Base-by-base conservation (phyloP, 35 echinoderm and acorn worm species). In the Acanthaster planci region DNA sequence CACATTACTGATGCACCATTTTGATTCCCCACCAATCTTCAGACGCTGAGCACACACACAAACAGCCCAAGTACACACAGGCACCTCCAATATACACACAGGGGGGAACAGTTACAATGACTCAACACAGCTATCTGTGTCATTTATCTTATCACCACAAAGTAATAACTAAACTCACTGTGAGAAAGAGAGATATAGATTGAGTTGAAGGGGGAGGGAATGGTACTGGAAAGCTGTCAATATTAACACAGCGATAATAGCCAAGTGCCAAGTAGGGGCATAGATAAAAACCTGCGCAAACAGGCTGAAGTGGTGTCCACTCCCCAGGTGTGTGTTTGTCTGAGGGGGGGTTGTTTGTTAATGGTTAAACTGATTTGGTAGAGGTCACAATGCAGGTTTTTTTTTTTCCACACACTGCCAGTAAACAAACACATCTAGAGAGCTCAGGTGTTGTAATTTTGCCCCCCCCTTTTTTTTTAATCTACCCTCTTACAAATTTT, bases 141-240 rank as follows among this genome's bases (percentile, higher is more conserved):
- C 64, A 72, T 72, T 72, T 72, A 72, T 72, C 64, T 72, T 72
- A 72, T 72, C 64, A 72, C 30, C 19, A 72, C 64, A 27, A 72
- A 72, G 64, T 72, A 72, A 72, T 72, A 72, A 26, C 64, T 34
- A 72, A 72, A 72, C 64, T 72, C 23, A 27, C 21, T 72, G 14
- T 31, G 64, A 68, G 57, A 16, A 22, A 26, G 17, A 35, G 64
- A 9, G 23, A 67, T 47, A 47, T 47, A 47, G 42, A 47, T 47
- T 47, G 12, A 12, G 42, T 47, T 47, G 42, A 12, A 47, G 42
- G 12, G 12, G 42, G 42, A 47, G 42, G 12, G 42, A 12, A 47
- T 47, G 4, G 42, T 26, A 29, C 64, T 72, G 30, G 64, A 19
- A 72, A 72, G 12, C 64, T 31, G 64, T 72, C 64, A 72, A 72